Conservation (phyloP, 2,113 vertebrate genomes). For the Chamaetylas fuelleborni region DNA sequence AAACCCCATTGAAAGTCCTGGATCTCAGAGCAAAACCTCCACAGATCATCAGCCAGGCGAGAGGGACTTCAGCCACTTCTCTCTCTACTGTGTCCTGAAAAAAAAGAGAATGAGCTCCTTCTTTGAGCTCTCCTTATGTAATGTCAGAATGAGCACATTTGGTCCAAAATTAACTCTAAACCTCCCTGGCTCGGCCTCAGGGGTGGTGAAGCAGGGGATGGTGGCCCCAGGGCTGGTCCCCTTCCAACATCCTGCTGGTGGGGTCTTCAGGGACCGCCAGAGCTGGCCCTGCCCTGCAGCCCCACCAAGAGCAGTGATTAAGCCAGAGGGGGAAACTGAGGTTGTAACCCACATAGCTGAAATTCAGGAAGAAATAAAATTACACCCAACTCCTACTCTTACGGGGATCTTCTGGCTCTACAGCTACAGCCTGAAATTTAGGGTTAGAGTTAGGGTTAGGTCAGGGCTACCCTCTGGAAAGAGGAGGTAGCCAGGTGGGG, state of each 20-base stretch:
- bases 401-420: neutral
- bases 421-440: neutral
- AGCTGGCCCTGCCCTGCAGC: neutral
- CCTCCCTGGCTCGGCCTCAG: neutral
- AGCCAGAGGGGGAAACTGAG: neutral
- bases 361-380: neutral
- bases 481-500: too few species aligned
- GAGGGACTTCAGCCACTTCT: neutral
- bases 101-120: neutral
- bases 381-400: neutral
- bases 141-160: neutral
- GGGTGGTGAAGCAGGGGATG: neutral
- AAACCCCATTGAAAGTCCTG: neutral
- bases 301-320: neutral
- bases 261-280: neutral
- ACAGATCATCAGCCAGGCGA: neutral
- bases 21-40: neutral
- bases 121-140: accelerated
- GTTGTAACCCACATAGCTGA: neutral
- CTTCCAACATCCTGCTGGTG: neutral
- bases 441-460: neutral
- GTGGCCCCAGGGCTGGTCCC: neutral
- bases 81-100: accelerated
- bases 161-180: neutral
- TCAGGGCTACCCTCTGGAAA: neutral